A percentile compares a stretch with the other conserved stretches of the same genome.
Evolutionary conservation across 2,113 vertebrate genomes (phyloP).

Genomic region (Microtus montanus): DNA sequence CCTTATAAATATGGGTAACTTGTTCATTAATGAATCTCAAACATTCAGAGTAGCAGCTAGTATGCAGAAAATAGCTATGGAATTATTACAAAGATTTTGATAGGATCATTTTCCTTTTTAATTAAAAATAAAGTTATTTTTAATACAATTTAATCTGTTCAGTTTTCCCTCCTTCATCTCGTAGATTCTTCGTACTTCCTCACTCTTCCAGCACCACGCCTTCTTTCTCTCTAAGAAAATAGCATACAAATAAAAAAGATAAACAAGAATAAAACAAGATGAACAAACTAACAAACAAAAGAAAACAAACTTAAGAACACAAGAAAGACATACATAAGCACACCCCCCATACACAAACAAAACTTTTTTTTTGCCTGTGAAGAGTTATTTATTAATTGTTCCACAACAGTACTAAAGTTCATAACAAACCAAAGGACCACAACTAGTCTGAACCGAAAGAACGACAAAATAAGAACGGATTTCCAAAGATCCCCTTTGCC

Average conservation of each 20-base stretch:
- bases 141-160: neutral
- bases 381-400: conserved; percentile 73
- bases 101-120: neutral
- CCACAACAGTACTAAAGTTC: conserved; percentile 63
- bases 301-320: neutral
- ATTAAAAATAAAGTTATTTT: conserved; percentile 37
- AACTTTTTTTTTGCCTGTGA: neutral
- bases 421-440: conserved; percentile 57
- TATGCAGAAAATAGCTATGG: neutral
- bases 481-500: conserved; percentile 1
- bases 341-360: neutral
- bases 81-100: conserved; percentile 39
- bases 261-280: neutral
- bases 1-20: neutral
- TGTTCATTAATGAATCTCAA: neutral
- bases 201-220: neutral
- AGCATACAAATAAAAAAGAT: neutral
- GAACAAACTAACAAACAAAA: neutral
- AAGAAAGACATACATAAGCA: neutral
- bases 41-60: neutral
- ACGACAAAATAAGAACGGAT: neutral
- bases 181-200: neutral
- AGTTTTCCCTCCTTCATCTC: neutral
- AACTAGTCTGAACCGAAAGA: conserved; percentile 23
- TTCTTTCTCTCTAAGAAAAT: neutral